Percentiles rank a stretch among this genome's conserved stretches.
These are phyloP conservation scores for western clawed frog (Xenopus tropicalis) DNA, from an alignment of 2,113 vertebrate genomes.

Conservation along the genomic window UCB_Xtro_10.0 CM004443.2:193213501-193214000, in stretches of 20 bases:
- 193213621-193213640: neutral
- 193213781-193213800: slow-evolving; percentile 36
- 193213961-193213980: slow-evolving; percentile 18
- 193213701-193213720: slow-evolving; percentile 42
- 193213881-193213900: slow-evolving; percentile 42
- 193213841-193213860: slow-evolving; percentile 30
- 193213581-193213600: neutral
- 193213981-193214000: slow-evolving; percentile 9
- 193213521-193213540: no score
- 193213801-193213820: slow-evolving; percentile 32
- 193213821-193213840: slow-evolving; percentile 41
- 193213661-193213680: slow-evolving; percentile 29
- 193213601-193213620: neutral
- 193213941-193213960: slow-evolving; percentile 34
- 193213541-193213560: no score
- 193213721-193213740: slow-evolving; percentile 44
- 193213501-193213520: no score
- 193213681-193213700: slow-evolving; percentile 19
- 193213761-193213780: slow-evolving; percentile 30
- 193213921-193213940: slow-evolving; percentile 30
- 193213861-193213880: slow-evolving; percentile 30
- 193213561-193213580: neutral
- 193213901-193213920: slow-evolving; percentile 38
- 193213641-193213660: slow-evolving; percentile 24
- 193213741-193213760: slow-evolving; percentile 43